phyloP scores from a whole-genome alignment of 2,113 vertebrate species.

The Enhydra lutris region DNA sequence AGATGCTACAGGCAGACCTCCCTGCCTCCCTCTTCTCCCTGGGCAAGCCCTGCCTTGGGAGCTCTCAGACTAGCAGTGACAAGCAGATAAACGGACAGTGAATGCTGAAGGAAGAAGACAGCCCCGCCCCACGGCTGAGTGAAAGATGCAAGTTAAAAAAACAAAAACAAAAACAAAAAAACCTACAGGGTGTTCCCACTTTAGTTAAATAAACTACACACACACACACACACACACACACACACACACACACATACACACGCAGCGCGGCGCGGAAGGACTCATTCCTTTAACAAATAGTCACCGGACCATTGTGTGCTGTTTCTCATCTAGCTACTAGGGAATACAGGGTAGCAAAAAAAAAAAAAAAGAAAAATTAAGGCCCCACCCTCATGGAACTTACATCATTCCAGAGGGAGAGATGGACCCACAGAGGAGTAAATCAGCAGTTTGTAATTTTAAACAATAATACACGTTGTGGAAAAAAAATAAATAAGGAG shows the following conservation, averaged over 20 bases:
- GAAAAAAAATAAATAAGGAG: not conserved
- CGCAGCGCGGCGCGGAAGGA: not conserved
- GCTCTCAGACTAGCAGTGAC: not conserved
- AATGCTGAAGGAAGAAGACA: accelerated
- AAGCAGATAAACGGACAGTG: not conserved
- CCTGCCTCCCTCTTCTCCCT: not conserved
- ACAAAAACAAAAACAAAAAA: not conserved
- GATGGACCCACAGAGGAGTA: not conserved
- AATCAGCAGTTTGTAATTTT: not conserved
- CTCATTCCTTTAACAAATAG: not conserved
- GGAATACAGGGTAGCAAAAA: too few relatives aligned
- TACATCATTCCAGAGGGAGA: not conserved
- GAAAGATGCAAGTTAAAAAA: not conserved
- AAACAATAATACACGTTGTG: not conserved
- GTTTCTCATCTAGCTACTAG: not conserved
- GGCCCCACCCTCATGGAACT: not conserved
- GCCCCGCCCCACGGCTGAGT: not conserved
- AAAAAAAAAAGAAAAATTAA: too few relatives aligned
- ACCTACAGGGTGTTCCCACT: not conserved
- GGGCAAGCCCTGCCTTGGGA: not conserved
- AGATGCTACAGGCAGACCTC: not conserved
- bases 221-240: too few relatives aligned
- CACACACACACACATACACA: too few relatives aligned
- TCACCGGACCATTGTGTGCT: not conserved
- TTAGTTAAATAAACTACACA: not conserved